A percentile compares a stretch with the other conserved stretches of the same genome.
Conservation (phyloP, 2,888 invertebrate species). For the Leptopilina drosophilae region DNA sequence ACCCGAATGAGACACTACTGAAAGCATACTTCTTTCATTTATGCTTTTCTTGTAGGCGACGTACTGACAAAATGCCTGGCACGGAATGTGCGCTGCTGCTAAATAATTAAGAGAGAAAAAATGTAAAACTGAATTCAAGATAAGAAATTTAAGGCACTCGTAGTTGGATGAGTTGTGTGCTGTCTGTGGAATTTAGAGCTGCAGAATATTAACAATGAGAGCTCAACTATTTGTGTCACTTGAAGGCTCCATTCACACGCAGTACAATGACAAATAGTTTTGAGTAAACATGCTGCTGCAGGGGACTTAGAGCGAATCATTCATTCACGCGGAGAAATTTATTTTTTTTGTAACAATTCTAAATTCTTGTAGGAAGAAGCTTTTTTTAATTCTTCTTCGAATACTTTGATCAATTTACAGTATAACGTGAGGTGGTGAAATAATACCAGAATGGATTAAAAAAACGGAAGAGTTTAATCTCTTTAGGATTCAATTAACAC, state of each 20-base stretch:
- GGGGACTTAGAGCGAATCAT: too few relatives aligned
- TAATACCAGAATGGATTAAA: too few relatives aligned
- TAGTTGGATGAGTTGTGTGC: slow-evolving; percentile 46
- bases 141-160: slow-evolving; percentile 56
- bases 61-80: background rate
- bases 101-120: slow-evolving; percentile 54
- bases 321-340: too few relatives aligned
- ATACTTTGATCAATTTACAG: too few relatives aligned
- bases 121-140: slow-evolving; percentile 57
- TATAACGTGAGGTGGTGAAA: too few relatives aligned
- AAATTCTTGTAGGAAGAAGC: too few relatives aligned
- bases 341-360: too few relatives aligned
- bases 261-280: slow-evolving; percentile 61
- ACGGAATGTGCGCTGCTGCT: slow-evolving; percentile 47
- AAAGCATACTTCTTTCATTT: background rate
- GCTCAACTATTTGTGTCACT: slow-evolving; percentile 55
- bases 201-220: slow-evolving; percentile 47
- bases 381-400: too few relatives aligned
- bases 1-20: background rate
- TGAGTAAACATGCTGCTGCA: slow-evolving; percentile 55
- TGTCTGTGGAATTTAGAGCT: slow-evolving; percentile 46
- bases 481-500: too few relatives aligned
- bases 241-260: slow-evolving; percentile 41
- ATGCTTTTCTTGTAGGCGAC: background rate
- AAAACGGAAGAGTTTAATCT: too few relatives aligned